Evolutionary conservation across 2,797 vertebrate species (phyloP).

Genomic region (Somateria mollissima): DNA sequence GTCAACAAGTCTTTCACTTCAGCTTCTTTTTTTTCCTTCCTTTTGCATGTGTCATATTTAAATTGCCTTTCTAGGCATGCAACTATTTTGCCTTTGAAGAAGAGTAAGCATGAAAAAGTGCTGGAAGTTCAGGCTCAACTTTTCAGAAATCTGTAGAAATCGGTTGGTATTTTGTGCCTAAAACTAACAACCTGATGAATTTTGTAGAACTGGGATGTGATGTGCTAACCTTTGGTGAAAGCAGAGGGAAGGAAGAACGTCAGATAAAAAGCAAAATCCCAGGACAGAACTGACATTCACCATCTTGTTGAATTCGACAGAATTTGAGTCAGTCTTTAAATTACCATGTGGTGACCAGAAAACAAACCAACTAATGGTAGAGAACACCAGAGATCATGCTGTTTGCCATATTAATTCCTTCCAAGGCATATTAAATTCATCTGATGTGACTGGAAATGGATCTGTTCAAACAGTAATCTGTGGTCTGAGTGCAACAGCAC

Average conservation of each 20-base stretch:
- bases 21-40: background rate
- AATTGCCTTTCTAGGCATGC: background rate
- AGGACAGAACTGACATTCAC: background rate
- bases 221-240: background rate
- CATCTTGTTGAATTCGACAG: background rate
- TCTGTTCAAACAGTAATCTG: background rate
- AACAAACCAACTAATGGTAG: background rate
- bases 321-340: background rate
- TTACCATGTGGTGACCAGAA: background rate
- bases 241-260: background rate
- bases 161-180: background rate
- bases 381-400: background rate
- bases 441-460: background rate
- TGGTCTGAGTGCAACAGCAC: background rate
- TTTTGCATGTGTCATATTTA: background rate
- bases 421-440: background rate
- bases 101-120: background rate
- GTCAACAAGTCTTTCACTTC: background rate
- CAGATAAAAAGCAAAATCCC: background rate
- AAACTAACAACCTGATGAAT: background rate
- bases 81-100: background rate
- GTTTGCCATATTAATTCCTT: background rate
- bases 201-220: background rate
- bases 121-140: background rate
- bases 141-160: background rate